Conservation (phyloP, 2,888 invertebrate species). For the Vesta saturnalis region DNA sequence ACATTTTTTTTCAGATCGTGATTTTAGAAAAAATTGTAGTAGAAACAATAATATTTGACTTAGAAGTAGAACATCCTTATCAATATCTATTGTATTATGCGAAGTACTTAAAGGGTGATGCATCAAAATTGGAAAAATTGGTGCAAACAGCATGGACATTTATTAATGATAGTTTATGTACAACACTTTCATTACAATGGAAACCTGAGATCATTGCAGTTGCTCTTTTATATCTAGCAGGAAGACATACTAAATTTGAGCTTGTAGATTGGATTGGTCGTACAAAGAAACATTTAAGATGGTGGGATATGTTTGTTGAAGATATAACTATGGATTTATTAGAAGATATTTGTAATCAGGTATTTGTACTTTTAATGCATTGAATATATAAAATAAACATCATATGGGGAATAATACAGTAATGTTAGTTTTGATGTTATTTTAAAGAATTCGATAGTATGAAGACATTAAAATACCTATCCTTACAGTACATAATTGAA, state of each 20-base stretch:
- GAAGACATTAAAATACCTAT: no score
- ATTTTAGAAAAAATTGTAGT: conserved; percentile 94
- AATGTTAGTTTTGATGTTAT: no score
- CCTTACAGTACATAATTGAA: no score
- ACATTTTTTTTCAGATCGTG: conserved; percentile 67
- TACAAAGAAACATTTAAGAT: conserved; percentile 78
- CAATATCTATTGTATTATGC: conserved; percentile 92
- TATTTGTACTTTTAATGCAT: no score
- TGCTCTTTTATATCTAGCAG: conserved; percentile 95
- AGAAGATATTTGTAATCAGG: conserved; percentile 97
- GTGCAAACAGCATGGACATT: conserved; percentile 99
- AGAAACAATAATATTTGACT: conserved; percentile 98
- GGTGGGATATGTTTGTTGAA: conserved; percentile 99
- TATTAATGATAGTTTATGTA: conserved; percentile 97
- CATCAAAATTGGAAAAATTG: conserved; percentile 93
- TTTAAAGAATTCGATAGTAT: no score
- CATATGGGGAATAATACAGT: no score
- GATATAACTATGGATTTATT: conserved; percentile 93
- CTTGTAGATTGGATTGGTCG: conserved; percentile 92
- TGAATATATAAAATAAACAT: no score
- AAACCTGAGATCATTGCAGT: conserved; percentile 99
- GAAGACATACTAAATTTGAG: conserved; percentile 95
- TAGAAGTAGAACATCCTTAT: conserved; percentile 98
- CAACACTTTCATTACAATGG: conserved; percentile 97
- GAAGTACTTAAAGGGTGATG: conserved; percentile 92